These are phyloP conservation scores for Galeruca laticollis DNA, from an alignment of 2,888 invertebrate genomes.

Conservation along the genomic window DNA sequence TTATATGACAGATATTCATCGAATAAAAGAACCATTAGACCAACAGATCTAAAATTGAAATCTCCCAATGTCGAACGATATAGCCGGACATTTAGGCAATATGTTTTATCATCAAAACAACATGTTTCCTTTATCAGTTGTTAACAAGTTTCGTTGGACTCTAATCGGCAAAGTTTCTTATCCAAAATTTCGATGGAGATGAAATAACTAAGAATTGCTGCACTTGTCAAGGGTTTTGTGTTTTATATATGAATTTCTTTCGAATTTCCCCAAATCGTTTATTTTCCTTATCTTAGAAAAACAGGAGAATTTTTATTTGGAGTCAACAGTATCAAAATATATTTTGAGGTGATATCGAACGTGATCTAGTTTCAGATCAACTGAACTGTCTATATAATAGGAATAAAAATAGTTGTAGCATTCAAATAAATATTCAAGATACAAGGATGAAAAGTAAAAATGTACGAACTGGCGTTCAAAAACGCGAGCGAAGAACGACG, in stretches of 20 bases:
- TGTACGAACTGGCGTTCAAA: too few relatives aligned
- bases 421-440: too few relatives aligned
- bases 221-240: slow-evolving; percentile 63
- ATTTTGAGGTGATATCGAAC: not conserved
- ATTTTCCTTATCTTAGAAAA: slow-evolving; percentile 48
- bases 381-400: not conserved
- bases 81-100: slow-evolving; percentile 64
- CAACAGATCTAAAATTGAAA: slow-evolving; percentile 66
- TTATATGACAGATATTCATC: slow-evolving; percentile 15
- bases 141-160: slow-evolving; percentile 28
- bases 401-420: too few relatives aligned
- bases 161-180: slow-evolving; percentile 45
- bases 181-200: slow-evolving; percentile 55
- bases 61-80: slow-evolving; percentile 59
- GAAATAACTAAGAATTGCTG: slow-evolving; percentile 53
- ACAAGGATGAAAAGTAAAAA: too few relatives aligned
- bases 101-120: slow-evolving; percentile 38
- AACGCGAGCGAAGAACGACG: too few relatives aligned
- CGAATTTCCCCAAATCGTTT: slow-evolving; percentile 52
- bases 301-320: slow-evolving; percentile 19
- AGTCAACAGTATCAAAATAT: not conserved
- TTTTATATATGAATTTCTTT: slow-evolving; percentile 61
- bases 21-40: slow-evolving; percentile 25
- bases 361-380: not conserved
- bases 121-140: slow-evolving; percentile 34